Conservation (phyloP, 1,140 invertebrate species). For the Drosophila mauritiana region DNA sequence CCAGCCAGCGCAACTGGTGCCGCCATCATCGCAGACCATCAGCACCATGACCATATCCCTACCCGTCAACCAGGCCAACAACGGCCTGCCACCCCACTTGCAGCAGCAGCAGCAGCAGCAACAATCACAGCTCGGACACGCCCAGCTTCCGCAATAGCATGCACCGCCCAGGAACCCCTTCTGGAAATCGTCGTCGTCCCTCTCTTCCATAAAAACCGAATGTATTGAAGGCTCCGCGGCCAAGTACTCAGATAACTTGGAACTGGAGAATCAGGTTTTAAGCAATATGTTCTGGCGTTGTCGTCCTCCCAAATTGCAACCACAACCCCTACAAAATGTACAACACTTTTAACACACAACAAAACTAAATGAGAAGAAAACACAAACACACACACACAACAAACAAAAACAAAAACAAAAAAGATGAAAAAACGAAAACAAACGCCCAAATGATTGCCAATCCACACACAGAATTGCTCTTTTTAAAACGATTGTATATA, state of each 20-base stretch:
- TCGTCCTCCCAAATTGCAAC: constrained; percentile 52
- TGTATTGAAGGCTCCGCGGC: constrained; percentile 55
- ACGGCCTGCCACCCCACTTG: constrained; percentile 73
- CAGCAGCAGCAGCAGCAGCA: constrained; percentile 57
- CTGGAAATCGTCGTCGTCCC: constrained; percentile 54
- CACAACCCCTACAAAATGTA: constrained; percentile 43
- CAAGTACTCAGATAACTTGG: constrained; percentile 71
- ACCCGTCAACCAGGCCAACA: constrained; percentile 62
- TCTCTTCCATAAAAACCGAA: constrained; percentile 76
- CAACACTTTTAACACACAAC: constrained; percentile 44
- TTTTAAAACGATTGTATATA: constrained; percentile 69
- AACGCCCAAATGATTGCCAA: constrained; percentile 50
- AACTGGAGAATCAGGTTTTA: constrained; percentile 78
- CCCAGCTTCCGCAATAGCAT: constrained; percentile 84
- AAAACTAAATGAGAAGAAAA: constrained; percentile 26
- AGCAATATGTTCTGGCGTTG: constrained; percentile 75
- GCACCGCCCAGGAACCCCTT: constrained; percentile 52
- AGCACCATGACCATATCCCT: constrained; percentile 63
- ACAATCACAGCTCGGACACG: constrained; percentile 62
- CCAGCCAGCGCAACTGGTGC: constrained; percentile 65
- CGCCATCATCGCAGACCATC: constrained; percentile 59
- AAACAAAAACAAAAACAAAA: constrained; percentile 15
- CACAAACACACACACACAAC: constrained; percentile 6
- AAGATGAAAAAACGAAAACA: constrained; percentile 24
- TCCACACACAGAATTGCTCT: constrained; percentile 37